Conservation (phyloP, 2,113 vertebrate species). For the Oriolus oriolus region DNA sequence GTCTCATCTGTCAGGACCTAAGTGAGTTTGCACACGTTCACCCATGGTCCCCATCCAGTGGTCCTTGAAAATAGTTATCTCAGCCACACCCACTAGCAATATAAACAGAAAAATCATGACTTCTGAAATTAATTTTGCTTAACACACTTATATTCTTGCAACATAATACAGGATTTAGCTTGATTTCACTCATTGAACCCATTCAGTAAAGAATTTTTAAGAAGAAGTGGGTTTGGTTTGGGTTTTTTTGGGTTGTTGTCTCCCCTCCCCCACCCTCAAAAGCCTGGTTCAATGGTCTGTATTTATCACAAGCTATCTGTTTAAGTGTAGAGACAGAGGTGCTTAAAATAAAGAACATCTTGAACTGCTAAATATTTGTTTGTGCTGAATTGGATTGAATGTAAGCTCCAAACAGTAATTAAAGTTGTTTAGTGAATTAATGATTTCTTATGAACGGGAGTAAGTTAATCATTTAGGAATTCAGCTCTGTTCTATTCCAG, state of each 20-base stretch:
- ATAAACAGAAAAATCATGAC: not conserved
- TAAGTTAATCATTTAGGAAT: not conserved
- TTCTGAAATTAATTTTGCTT: not conserved
- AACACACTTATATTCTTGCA: not conserved
- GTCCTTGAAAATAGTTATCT: not conserved
- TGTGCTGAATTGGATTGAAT: not conserved
- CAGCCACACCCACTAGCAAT: not conserved
- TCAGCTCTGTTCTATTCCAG: not conserved
- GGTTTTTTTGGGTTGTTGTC: not conserved
- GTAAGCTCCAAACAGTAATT: not conserved
- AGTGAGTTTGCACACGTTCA: accelerated
- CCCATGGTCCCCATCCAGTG: accelerated
- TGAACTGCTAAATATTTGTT: not conserved
- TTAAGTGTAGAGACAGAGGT: not conserved
- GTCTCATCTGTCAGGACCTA: not conserved
- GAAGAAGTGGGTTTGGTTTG: not conserved
- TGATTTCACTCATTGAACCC: not conserved
- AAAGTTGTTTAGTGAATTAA: not conserved
- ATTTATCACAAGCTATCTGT: not conserved
- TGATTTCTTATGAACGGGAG: not conserved
- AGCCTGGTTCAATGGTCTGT: not conserved
- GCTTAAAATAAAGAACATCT: not conserved
- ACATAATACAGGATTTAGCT: not conserved
- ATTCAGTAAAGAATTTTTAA: not conserved
- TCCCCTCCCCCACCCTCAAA: not conserved